Percentiles rank a stretch among this genome's conserved stretches.
Evolutionary conservation across 1,140 invertebrate genomes (phyloP).

Genomic region (Megalonaias nervosa): DNA sequence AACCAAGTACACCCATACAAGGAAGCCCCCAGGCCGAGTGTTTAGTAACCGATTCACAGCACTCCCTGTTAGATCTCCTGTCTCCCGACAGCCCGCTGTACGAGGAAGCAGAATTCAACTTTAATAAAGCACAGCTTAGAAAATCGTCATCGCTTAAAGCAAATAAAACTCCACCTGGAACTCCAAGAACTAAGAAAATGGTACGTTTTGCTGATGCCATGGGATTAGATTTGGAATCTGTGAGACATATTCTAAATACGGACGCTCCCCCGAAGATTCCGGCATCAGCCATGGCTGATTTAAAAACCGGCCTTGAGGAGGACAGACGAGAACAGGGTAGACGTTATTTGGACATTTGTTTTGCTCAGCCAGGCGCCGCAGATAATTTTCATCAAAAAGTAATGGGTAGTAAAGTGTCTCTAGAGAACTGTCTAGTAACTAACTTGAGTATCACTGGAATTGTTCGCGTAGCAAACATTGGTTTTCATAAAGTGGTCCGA

Average conservation of each 20-base stretch:
- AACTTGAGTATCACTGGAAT: constrained; percentile 85
- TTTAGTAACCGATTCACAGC: no score
- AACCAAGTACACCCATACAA: no score
- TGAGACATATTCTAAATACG: constrained; percentile 75
- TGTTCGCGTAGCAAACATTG: constrained; percentile 90
- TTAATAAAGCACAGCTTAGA: constrained; percentile 54
- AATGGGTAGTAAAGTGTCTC: constrained; percentile 80
- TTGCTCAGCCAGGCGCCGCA: constrained; percentile 85
- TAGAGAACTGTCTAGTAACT: constrained; percentile 81
- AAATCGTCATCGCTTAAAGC: constrained; percentile 84
- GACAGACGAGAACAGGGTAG: constrained; percentile 53
- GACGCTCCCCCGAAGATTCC: constrained; percentile 69
- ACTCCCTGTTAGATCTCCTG: constrained; percentile 3
- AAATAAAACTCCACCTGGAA: constrained; percentile 90
- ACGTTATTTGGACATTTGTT: constrained; percentile 79
- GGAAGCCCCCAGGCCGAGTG: no score
- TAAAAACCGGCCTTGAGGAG: constrained; percentile 51
- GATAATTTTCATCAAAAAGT: constrained; percentile 86
- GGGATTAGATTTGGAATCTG: constrained; percentile 92
- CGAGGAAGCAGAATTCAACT: constrained; percentile 68
- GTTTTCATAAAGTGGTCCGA: constrained; percentile 92
- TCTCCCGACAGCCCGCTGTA: constrained; percentile 52
- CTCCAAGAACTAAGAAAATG: constrained; percentile 85
- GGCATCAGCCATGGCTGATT: constrained; percentile 64
- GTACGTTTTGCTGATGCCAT: constrained; percentile 96